phyloP scores from a whole-genome alignment of 2,797 vertebrate genomes.

The Mico argentatus region DNA sequence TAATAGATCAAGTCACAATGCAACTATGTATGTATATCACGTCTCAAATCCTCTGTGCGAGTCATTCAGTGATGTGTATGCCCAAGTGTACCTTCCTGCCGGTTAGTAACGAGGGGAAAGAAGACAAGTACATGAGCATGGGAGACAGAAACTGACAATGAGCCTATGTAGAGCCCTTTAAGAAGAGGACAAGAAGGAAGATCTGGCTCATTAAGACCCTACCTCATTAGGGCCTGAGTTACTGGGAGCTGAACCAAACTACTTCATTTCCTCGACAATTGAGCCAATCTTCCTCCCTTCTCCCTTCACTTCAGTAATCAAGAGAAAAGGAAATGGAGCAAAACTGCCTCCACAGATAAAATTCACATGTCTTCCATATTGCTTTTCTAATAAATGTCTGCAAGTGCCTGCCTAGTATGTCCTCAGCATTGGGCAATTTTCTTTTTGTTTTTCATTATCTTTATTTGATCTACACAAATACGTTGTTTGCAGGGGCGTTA shows the following conservation, averaged over 20 bases:
- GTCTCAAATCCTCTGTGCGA: conserved; percentile 42
- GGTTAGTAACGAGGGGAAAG: conserved; percentile 43
- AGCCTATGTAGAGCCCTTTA: conserved; percentile 50
- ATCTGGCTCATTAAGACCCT: conserved; percentile 63
- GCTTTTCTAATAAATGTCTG: conserved; percentile 53
- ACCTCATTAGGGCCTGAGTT: conserved; percentile 62
- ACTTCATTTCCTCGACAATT: conserved; percentile 62
- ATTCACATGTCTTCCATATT: conserved; percentile 44
- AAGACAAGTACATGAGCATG: conserved; percentile 48
- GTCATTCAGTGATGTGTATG: background rate
- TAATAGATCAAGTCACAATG: conserved; percentile 30
- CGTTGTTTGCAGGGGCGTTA: background rate
- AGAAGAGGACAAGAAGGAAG: conserved; percentile 59
- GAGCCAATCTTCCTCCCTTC: background rate
- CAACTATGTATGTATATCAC: background rate
- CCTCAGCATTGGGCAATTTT: background rate
- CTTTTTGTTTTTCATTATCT: conserved; percentile 41
- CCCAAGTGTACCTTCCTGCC: background rate
- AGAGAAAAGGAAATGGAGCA: conserved; percentile 44
- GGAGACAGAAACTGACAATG: conserved; percentile 53
- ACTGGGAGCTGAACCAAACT: conserved; percentile 48
- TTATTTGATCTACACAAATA: conserved; percentile 34
- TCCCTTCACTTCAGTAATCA: conserved; percentile 58
- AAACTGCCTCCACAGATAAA: conserved; percentile 37
- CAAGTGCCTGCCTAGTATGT: background rate